These are phyloP conservation scores for Paramormyrops kingsleyae DNA, from an alignment of 2,113 vertebrate species.

Conservation along the genomic window DNA sequence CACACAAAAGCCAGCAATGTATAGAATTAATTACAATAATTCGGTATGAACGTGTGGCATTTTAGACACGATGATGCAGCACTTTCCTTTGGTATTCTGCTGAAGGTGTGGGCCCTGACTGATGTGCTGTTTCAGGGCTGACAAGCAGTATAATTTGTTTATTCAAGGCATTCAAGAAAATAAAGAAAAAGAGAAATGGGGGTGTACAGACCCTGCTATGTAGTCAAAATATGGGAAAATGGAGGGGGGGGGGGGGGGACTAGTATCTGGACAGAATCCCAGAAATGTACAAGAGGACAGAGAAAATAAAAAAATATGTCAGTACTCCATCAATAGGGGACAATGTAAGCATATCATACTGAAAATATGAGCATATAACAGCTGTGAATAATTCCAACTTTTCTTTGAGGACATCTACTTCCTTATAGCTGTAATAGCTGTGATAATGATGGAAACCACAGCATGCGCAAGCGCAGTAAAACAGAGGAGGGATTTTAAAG, in stretches of 20 bases:
- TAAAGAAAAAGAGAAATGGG: neutral
- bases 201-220: neutral
- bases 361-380: neutral
- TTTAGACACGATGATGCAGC: neutral
- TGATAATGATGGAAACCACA: neutral
- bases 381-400: neutral
- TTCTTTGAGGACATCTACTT: neutral
- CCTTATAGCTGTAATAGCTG: neutral
- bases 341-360: neutral
- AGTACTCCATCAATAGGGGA: neutral
- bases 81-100: neutral
- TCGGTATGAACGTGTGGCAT: neutral
- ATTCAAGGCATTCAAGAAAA: neutral
- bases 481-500: neutral
- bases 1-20: constrained; percentile 1
- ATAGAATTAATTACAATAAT: neutral
- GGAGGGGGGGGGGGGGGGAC: neutral
- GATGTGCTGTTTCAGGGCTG: neutral
- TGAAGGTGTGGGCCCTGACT: neutral
- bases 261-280: neutral
- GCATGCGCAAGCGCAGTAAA: neutral
- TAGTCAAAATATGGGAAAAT: neutral
- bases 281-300: neutral
- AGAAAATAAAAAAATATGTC: neutral
- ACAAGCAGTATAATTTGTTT: neutral